Evolutionary conservation across 1,140 invertebrate genomes (phyloP).

Genomic region (Elysia chlorotica): DNA sequence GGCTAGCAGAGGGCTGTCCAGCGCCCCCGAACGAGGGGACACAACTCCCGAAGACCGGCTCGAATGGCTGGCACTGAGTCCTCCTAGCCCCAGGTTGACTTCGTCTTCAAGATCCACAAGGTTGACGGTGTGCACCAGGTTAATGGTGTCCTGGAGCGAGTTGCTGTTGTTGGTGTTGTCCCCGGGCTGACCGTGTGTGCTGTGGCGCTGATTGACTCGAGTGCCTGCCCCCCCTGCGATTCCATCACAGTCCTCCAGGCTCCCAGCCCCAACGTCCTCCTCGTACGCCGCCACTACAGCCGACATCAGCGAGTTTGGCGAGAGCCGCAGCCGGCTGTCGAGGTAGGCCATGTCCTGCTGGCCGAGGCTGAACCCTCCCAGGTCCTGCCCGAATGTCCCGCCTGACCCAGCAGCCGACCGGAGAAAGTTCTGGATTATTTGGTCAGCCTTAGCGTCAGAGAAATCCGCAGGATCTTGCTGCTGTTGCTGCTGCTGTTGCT

Average conservation of each 20-base stretch:
- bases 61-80: too few species aligned
- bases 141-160: slow-evolving; percentile 13
- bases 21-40: too few species aligned
- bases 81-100: neutral
- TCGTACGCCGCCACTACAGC: slow-evolving; percentile 9
- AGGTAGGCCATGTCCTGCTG: slow-evolving; percentile 18
- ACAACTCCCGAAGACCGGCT: too few species aligned
- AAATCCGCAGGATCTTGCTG: too few species aligned
- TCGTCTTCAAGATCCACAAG: slow-evolving; percentile 13
- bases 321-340: slow-evolving; percentile 8
- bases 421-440: slow-evolving; percentile 2
- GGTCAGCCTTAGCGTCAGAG: too few species aligned
- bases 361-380: slow-evolving; percentile 13
- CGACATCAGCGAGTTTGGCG: slow-evolving; percentile 2
- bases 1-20: too few species aligned
- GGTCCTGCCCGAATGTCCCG: slow-evolving; percentile 6
- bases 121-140: slow-evolving; percentile 16
- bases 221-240: too few species aligned
- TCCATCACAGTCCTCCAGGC: too few species aligned
- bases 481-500: neutral
- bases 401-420: neutral
- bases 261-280: neutral
- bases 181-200: too few species aligned
- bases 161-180: neutral
- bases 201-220: too few species aligned